Conservation (phyloP, 2,797 vertebrate species). For the Paratrypauchen microcephalus region DNA sequence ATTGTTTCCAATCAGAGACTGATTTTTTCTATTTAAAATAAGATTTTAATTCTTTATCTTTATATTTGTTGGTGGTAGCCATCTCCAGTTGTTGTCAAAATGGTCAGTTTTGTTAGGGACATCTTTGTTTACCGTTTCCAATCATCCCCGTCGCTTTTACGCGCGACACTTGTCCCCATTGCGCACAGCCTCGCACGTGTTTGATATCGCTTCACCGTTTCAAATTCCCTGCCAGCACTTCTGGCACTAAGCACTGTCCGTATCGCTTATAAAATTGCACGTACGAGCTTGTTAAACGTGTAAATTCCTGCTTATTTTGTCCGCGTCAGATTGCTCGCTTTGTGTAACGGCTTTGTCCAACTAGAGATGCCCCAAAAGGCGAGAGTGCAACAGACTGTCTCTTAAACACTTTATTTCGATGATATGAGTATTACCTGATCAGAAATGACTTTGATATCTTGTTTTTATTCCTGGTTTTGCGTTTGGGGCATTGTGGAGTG, state of each 20-base stretch:
- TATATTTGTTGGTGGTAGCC: not conserved
- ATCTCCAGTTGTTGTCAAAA: not conserved
- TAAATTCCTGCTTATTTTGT: conserved; percentile 21
- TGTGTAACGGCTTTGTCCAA: conserved; percentile 13
- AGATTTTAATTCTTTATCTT: not conserved
- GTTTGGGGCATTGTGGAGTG: conserved; percentile 24
- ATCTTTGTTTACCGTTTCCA: conserved; percentile 25
- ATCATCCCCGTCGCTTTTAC: conserved; percentile 41
- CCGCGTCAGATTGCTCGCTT: not conserved
- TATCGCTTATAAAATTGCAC: conserved; percentile 29
- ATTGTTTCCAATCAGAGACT: not conserved
- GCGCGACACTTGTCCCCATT: conserved; percentile 24
- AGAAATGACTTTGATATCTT: not conserved
- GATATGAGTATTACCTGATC: not conserved
- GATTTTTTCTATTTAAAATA: not conserved
- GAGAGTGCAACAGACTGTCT: not conserved
- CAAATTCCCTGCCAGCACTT: not conserved
- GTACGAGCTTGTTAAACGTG: conserved; percentile 36
- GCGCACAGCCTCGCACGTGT: conserved; percentile 6
- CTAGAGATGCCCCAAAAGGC: not conserved
- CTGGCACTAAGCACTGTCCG: conserved; percentile 4
- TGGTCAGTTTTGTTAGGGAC: conserved; percentile 1
- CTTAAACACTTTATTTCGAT: not conserved
- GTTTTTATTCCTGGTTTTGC: conserved; percentile 2
- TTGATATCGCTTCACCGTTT: not conserved